A percentile compares a stretch with the other conserved stretches of the same genome.
Conservation (phyloP, 1,140 invertebrate species). For the Leptonema lineaticorne region DNA sequence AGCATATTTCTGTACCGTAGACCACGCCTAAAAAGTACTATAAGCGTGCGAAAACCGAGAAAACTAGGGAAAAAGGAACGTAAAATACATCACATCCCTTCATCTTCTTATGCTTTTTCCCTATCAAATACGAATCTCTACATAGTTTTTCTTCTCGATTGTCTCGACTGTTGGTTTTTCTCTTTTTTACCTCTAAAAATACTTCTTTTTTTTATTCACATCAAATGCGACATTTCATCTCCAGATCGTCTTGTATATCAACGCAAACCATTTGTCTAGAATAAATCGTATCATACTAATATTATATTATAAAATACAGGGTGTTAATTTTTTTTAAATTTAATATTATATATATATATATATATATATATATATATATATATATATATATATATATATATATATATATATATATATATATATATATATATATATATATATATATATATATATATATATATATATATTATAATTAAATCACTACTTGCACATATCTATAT, state of each 20-base stretch:
- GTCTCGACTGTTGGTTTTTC: background rate
- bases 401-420: too few relatives aligned
- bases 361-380: too few relatives aligned
- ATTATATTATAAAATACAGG: too few relatives aligned
- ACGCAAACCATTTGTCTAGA: background rate
- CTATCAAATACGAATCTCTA: slow-evolving; percentile 22
- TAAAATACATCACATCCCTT: background rate
- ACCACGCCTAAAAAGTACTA: background rate
- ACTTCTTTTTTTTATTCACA: background rate
- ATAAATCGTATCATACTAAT: background rate
- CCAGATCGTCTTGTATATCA: background rate
- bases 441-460: background rate
- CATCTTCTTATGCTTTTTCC: slow-evolving; percentile 2
- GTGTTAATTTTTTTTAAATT: too few relatives aligned
- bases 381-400: too few relatives aligned
- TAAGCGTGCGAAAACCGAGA: too few relatives aligned
- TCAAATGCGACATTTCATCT: slow-evolving; percentile 3
- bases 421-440: background rate
- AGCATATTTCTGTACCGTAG: slow-evolving; percentile 8
- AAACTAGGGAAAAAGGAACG: too few relatives aligned
- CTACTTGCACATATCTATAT: background rate
- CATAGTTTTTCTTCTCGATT: slow-evolving; percentile 25
- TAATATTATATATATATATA: too few relatives aligned
- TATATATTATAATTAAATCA: background rate
- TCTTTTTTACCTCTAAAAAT: background rate